These are phyloP conservation scores for Griposia aprilina DNA, from an alignment of 2,888 invertebrate genomes.

Conservation along the genomic window DNA sequence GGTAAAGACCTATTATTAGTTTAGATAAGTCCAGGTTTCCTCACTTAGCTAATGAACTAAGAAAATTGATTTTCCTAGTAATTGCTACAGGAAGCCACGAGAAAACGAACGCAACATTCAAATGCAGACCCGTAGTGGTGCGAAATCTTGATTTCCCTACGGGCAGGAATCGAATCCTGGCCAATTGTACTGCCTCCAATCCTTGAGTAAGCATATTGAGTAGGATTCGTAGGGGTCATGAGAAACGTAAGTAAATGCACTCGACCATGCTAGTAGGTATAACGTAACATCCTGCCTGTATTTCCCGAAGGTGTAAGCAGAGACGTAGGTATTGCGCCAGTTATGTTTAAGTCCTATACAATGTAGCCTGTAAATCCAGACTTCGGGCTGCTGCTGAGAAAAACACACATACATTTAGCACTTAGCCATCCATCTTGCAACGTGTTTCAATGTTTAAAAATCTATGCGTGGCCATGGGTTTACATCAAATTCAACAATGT, in stretches of 20 bases:
- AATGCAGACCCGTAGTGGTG: conserved; percentile 1
- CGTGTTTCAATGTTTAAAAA: neutral
- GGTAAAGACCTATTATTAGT: no score
- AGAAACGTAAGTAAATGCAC: neutral
- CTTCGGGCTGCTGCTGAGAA: no score
- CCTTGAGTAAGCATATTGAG: conserved; percentile 23
- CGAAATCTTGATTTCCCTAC: conserved; percentile 42
- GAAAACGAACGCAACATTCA: conserved; percentile 22
- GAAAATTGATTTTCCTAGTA: neutral
- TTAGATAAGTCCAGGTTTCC: neutral
- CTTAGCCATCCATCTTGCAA: neutral
- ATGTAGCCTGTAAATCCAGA: no score
- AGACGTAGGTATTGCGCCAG: neutral
- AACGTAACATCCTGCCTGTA: neutral
- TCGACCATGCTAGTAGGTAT: neutral
- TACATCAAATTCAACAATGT: neutral
- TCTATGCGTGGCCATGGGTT: neutral
- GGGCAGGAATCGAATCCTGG: conserved; percentile 41
- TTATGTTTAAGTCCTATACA: neutral
- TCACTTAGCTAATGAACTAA: neutral
- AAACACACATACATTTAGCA: neutral
- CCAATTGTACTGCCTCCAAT: conserved; percentile 40
- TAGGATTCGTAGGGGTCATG: conserved; percentile 10
- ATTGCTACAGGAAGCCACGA: neutral
- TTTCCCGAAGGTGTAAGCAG: neutral